These are phyloP conservation scores for Melospiza melodia DNA, from an alignment of 2,113 vertebrate species.

Conservation along the genomic window DNA sequence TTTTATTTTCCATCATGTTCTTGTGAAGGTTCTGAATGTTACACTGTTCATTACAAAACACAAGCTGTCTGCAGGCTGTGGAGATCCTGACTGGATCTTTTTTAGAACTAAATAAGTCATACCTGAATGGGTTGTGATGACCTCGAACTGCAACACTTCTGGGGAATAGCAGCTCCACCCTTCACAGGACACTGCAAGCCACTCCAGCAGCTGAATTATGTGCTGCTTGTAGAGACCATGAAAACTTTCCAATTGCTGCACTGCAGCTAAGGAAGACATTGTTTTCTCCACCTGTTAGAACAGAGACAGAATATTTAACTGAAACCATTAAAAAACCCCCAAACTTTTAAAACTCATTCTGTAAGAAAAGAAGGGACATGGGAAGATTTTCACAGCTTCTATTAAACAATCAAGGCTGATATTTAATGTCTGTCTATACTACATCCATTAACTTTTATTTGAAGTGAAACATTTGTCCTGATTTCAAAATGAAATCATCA, in stretches of 20 bases:
- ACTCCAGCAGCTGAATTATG: constrained; percentile 80
- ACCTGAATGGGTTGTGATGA: constrained; percentile 87
- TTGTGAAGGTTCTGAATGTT: neutral
- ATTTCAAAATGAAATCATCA: neutral
- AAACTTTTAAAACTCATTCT: neutral
- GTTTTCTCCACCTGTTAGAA: constrained; percentile 80
- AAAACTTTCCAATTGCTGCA: constrained; percentile 67
- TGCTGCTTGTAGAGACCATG: constrained; percentile 82
- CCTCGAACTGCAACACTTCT: constrained; percentile 83
- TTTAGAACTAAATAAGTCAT: neutral
- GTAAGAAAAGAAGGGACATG: neutral
- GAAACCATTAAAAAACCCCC: neutral
- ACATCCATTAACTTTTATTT: neutral
- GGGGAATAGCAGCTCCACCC: constrained; percentile 82
- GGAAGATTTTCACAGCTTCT: neutral
- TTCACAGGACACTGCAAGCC: constrained; percentile 75
- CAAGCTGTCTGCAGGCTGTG: neutral
- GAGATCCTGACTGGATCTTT: neutral
- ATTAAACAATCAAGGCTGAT: neutral
- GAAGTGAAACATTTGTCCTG: neutral
- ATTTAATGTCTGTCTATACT: neutral
- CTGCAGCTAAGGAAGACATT: constrained; percentile 74
- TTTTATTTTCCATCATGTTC: neutral
- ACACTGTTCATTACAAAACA: neutral
- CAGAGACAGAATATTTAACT: neutral